A percentile compares a stretch with the other conserved stretches of the same genome.
Conservation (phyloP, 2,888 invertebrate species). For the Liopterus haemorrhoidalis region DNA sequence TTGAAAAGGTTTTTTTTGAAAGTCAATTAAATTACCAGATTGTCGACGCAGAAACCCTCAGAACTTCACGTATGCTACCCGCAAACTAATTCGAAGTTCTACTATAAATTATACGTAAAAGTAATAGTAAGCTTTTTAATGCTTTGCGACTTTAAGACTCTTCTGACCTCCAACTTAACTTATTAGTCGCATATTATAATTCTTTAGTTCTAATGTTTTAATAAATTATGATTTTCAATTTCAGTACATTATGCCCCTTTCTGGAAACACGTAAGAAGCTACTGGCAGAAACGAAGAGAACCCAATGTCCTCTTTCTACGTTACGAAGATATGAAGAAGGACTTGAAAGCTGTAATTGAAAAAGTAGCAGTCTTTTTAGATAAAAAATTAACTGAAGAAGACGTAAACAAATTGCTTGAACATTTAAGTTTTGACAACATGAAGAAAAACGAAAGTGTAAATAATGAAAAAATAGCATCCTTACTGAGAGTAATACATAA, state of each 20-base stretch:
- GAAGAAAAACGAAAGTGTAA: slow-evolving; percentile 49
- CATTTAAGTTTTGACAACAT: slow-evolving; percentile 50
- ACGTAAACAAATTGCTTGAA: slow-evolving; percentile 41
- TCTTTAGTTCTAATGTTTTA: too few species aligned
- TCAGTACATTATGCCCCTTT: slow-evolving; percentile 31
- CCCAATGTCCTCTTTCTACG: slow-evolving; percentile 37
- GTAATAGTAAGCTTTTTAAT: too few species aligned
- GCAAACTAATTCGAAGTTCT: too few species aligned
- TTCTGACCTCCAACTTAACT: too few species aligned
- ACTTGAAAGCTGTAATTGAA: slow-evolving; percentile 43
- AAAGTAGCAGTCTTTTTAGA: slow-evolving; percentile 45
- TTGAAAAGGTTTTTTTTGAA: too few species aligned
- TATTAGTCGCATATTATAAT: too few species aligned
- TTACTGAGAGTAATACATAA: slow-evolving; percentile 32
- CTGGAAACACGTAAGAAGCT: slow-evolving; percentile 39
- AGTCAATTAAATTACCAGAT: too few species aligned
- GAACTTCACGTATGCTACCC: too few species aligned
- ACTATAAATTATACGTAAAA: too few species aligned
- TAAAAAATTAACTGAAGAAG: slow-evolving; percentile 38
- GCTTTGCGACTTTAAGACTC: too few species aligned
- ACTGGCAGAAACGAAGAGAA: slow-evolving; percentile 39
- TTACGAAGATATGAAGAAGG: slow-evolving; percentile 40
- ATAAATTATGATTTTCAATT: too few species aligned
- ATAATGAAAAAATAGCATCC: slow-evolving; percentile 36
- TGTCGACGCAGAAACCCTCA: too few species aligned